Conservation (phyloP, 2,888 invertebrate species). For the Atethmia centrago region DNA sequence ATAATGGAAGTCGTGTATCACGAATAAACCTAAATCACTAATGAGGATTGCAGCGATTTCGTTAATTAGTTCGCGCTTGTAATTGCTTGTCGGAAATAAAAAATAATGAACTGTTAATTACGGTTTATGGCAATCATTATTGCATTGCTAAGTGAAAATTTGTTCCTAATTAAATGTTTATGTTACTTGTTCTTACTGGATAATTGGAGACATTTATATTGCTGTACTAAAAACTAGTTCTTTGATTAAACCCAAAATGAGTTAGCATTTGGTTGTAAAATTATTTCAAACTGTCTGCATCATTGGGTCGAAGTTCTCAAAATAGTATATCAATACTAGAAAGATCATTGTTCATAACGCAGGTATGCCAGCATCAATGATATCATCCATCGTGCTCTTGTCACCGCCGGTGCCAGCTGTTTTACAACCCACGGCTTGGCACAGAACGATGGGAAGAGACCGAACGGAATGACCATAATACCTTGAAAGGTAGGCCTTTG, state of each 20-base stretch:
- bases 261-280: slow-evolving; percentile 13
- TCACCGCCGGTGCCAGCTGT: too few species aligned
- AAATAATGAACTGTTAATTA: slow-evolving; percentile 60
- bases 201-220: slow-evolving; percentile 48
- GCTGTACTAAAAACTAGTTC: slow-evolving; percentile 35
- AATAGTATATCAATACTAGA: too few species aligned
- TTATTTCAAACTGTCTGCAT: neutral
- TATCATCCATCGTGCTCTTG: too few species aligned
- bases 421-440: too few species aligned
- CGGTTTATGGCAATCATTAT: slow-evolving; percentile 55
- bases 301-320: neutral
- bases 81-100: slow-evolving; percentile 62
- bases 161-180: slow-evolving; percentile 60
- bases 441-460: too few species aligned
- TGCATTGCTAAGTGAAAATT: slow-evolving; percentile 54
- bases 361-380: too few species aligned
- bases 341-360: too few species aligned
- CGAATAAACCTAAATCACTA: slow-evolving; percentile 39
- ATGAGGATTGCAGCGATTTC: slow-evolving; percentile 47
- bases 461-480: too few species aligned
- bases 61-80: slow-evolving; percentile 51
- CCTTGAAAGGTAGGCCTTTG: too few species aligned
- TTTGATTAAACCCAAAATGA: slow-evolving; percentile 20
- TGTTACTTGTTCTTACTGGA: slow-evolving; percentile 37
- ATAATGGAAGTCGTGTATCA: slow-evolving; percentile 21